Conservation (phyloP, 2,888 invertebrate species). For the Cryptophagus acutangulus region DNA sequence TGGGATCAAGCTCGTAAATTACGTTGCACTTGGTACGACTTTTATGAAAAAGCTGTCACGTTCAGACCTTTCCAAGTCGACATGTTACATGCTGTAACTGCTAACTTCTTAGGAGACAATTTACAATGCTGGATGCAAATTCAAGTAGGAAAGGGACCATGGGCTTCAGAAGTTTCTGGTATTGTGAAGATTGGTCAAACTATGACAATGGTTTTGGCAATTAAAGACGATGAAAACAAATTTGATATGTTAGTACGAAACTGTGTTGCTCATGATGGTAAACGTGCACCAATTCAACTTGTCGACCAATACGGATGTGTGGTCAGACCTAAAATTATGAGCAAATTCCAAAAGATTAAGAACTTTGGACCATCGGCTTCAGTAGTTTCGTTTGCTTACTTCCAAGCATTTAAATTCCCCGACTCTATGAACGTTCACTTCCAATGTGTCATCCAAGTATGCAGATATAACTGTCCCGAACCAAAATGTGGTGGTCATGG, state of each 20-base stretch:
- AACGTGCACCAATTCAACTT: conserved; percentile 85
- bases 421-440: conserved; percentile 97
- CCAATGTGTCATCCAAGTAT: conserved; percentile 94
- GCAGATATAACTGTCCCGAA: conserved; percentile 88
- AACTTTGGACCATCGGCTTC: conserved; percentile 93
- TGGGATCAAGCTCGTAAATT: conserved; percentile 93
- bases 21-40: conserved; percentile 93
- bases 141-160: conserved; percentile 92
- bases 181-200: conserved; percentile 95
- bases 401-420: conserved; percentile 96
- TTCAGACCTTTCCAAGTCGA: conserved; percentile 95
- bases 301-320: conserved; percentile 93
- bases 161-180: conserved; percentile 95
- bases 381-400: conserved; percentile 91
- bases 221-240: conserved; percentile 93
- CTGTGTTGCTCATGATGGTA: conserved; percentile 92
- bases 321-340: conserved; percentile 91
- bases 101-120: conserved; percentile 93
- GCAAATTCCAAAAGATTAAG: conserved; percentile 92
- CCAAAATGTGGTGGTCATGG: conserved; percentile 74
- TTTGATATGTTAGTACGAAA: conserved; percentile 93
- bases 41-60: conserved; percentile 91
- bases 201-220: conserved; percentile 94
- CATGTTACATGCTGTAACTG: conserved; percentile 91
- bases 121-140: conserved; percentile 97